Conservation (phyloP, 2,797 vertebrate genomes). For the Manis crassicaudata region DNA sequence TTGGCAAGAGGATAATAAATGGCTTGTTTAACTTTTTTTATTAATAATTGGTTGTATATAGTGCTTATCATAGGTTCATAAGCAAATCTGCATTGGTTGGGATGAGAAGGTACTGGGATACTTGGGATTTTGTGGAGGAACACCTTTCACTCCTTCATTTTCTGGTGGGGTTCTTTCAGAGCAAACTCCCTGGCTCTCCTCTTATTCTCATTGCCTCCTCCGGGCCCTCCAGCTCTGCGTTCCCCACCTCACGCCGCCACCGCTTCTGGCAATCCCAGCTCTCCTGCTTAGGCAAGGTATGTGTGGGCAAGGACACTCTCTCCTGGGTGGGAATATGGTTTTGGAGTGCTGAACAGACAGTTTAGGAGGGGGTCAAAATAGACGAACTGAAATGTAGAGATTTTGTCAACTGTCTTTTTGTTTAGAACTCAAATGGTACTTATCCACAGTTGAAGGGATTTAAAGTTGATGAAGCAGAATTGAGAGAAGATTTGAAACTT, state of each 20-base stretch:
- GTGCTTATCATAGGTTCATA: not conserved
- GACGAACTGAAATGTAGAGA: not conserved
- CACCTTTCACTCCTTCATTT: not conserved
- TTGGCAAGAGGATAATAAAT: not conserved
- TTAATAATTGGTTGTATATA: not conserved
- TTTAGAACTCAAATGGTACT: not conserved
- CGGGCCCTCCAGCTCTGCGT: slow-evolving; percentile 91
- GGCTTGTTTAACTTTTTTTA: not conserved
- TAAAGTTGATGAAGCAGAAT: not conserved
- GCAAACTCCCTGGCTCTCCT: slow-evolving; percentile 97
- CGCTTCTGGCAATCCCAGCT: slow-evolving; percentile 99
- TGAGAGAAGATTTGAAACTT: not conserved
- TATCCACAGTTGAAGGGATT: not conserved
- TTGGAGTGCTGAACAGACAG: not conserved
- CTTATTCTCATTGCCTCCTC: slow-evolving; percentile 96
- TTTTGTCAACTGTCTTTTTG: not conserved
- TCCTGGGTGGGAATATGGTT: not conserved
- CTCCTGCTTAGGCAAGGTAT: slow-evolving; percentile 97
- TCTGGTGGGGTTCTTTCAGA: slow-evolving; percentile 84
- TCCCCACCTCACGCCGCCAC: slow-evolving; percentile 94
- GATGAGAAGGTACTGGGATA: not conserved
- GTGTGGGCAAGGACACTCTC: not conserved
- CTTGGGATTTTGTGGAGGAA: rapidly evolving
- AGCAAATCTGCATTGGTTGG: not conserved
- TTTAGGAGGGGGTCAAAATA: not conserved